Conservation (phyloP, 2,113 vertebrate genomes). For the Regulus satrapa region DNA sequence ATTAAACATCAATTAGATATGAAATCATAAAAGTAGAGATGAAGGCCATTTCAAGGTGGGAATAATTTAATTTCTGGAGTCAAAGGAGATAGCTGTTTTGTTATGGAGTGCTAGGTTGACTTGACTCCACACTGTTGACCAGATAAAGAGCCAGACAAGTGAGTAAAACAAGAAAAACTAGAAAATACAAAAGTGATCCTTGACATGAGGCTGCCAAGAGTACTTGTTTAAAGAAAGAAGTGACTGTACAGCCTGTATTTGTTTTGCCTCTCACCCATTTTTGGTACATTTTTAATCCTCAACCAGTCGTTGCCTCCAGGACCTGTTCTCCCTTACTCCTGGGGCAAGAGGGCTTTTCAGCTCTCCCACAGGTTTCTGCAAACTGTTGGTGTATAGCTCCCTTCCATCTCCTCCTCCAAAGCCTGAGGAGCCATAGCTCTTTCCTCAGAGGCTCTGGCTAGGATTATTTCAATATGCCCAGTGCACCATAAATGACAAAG, state of each 20-base stretch:
- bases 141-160: background rate
- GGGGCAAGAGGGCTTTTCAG: background rate
- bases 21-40: background rate
- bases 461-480: background rate
- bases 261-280: background rate
- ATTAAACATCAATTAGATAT: background rate
- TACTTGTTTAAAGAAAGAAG: background rate
- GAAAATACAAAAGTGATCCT: background rate
- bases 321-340: background rate
- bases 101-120: background rate
- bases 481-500: background rate
- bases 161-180: background rate
- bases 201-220: background rate
- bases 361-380: background rate
- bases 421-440: background rate
- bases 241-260: background rate
- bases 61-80: background rate
- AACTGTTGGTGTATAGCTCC: fast-evolving
- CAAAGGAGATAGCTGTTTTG: background rate
- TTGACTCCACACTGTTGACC: background rate
- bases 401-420: background rate
- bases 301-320: background rate
- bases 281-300: background rate
- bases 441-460: background rate
- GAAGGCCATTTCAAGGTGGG: background rate